Base-by-base conservation (phyloP, 2,113 vertebrate species). In the Phocoena sinus region DNA sequence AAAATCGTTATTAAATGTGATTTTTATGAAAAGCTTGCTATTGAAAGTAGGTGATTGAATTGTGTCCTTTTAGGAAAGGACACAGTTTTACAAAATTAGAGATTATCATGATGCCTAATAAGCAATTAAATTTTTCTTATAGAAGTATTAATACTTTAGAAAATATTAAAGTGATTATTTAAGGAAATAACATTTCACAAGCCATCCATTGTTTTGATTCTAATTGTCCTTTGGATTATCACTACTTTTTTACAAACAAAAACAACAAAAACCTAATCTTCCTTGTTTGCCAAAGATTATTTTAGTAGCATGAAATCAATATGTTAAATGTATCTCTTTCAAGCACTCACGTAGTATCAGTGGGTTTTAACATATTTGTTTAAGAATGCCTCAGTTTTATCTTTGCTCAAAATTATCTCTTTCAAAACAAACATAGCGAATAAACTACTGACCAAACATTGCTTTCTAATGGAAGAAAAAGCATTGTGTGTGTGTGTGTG, bases 191-290 rank as follows among this genome's bases (percentile, higher is more conserved):
- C 91, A 71, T 90, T 92, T 92, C 23, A 50, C 38, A 83, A 76
- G 12, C 14, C 79, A 94, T 95, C 44, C 12, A 96, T 0, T 97
- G 3, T 92, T 96, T 96, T 67, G 13, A 73, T 97, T 93, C 80
- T 91, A 36, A 62, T 65, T 97, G 63, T 87, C n/a, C 63, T 95
- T 91, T 60, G 18, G n/a, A 86, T 97, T 95, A 95, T 96, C 33
- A 89, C 71, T 81, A 71, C 8, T 71, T 81, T 94, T 95, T 85
- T 36, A 85, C 41, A 83, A 41, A 53, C 13, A 60, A 85, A 82
- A 62, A 63, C 36, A 58, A 71, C 23, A 76, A 76, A 76, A 21
- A 26, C 25, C 25, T 67, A 25, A 31, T 86, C 65, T 96, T 97
- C 1, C 38, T 60, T 95, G 8, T 92, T 96, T 92, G 50, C 38